phyloP scores from a whole-genome alignment of 2,888 invertebrate species.

The Dorcus hopei region DNA sequence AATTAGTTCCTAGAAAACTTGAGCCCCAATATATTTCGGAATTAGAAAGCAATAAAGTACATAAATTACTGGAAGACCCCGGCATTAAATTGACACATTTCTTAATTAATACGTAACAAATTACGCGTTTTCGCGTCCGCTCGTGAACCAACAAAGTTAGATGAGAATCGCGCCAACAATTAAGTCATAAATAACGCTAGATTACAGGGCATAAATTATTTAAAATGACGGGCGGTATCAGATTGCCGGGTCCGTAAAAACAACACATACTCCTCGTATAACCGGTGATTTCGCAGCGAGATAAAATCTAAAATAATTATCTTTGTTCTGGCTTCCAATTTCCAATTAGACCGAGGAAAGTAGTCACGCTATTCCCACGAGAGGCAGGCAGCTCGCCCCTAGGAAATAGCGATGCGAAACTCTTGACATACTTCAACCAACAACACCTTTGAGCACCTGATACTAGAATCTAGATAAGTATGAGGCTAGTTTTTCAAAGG shows the following conservation, averaged over 20 bases:
- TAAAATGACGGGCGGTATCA: not conserved
- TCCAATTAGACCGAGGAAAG: slow-evolving; percentile 12
- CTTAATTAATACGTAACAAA: no score
- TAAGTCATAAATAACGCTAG: not conserved
- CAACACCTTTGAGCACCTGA: not conserved
- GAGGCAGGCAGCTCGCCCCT: no score
- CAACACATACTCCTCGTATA: not conserved
- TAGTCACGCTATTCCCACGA: not conserved
- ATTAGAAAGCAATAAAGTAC: no score
- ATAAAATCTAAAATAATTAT: slow-evolving; percentile 13
- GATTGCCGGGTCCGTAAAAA: not conserved
- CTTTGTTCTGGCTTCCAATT: slow-evolving; percentile 16
- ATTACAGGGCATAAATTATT: not conserved
- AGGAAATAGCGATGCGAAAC: not conserved
- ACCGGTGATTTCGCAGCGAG: not conserved
- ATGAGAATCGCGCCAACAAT: not conserved
- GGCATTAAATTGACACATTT: no score
- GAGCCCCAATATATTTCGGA: no score
- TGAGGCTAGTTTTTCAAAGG: not conserved
- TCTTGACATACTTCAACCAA: not conserved
- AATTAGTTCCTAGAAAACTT: no score
- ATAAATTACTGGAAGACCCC: no score
- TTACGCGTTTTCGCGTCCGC: not conserved
- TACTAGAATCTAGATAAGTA: not conserved
- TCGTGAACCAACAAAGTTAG: not conserved